Percentiles rank a stretch among this genome's conserved stretches.
Conservation (phyloP, 2,797 vertebrate species). For the Ceryle rudis region DNA sequence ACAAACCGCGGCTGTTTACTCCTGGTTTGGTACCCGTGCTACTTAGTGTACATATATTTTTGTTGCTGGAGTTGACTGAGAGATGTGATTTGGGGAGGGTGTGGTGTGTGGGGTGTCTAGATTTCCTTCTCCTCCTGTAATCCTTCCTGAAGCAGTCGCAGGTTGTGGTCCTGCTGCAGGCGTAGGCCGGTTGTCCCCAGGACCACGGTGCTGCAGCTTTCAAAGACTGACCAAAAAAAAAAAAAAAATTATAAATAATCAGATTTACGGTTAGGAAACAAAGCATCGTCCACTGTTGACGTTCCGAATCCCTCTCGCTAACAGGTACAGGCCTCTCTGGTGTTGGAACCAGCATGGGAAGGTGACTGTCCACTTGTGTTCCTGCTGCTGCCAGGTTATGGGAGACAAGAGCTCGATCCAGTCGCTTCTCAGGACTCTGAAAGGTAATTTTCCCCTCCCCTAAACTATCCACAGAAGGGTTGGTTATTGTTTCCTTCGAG, state of each 20-base stretch:
- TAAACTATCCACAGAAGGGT: not conserved
- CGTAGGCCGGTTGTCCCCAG: not conserved
- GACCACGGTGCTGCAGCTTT: not conserved
- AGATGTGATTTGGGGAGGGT: not conserved
- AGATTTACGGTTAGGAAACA: not conserved
- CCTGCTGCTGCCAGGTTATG: not conserved
- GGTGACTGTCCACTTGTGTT: not conserved
- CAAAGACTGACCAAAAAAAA: not conserved
- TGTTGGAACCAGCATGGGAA: not conserved
- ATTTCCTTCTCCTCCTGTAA: not conserved
- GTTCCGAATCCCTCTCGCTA: not conserved
- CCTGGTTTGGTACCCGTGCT: not conserved
- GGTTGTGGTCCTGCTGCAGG: not conserved
- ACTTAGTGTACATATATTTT: fast-evolving
- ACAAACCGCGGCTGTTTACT: not conserved
- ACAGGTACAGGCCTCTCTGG: not conserved
- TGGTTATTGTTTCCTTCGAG: not conserved
- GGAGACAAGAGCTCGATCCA: not conserved
- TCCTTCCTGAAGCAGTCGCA: not conserved
- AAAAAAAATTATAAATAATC: not conserved
- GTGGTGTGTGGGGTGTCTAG: too few species aligned
- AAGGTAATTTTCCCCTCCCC: not conserved
- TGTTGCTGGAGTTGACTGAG: not conserved
- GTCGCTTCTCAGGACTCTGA: not conserved
- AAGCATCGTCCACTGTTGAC: not conserved